A percentile compares a stretch with the other conserved stretches of the same genome.
Evolutionary conservation across 2,113 vertebrate species (phyloP).

Genomic region (Paradisaea rubra): DNA sequence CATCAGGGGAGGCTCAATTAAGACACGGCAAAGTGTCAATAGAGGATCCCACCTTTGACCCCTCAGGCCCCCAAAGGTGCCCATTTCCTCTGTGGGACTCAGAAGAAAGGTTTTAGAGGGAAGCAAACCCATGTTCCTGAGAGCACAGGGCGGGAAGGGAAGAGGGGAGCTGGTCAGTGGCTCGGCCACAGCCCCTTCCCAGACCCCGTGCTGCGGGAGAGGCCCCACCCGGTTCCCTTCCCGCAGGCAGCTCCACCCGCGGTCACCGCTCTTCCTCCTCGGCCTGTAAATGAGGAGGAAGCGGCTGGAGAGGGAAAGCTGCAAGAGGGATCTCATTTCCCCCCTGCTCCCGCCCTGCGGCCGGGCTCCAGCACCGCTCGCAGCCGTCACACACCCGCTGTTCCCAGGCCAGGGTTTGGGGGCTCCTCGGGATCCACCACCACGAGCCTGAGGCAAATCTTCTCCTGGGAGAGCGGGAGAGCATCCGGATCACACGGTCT

Average conservation of each 20-base stretch:
- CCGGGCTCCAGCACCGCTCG: not conserved
- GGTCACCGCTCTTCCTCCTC: not conserved
- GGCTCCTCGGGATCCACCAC: not conserved
- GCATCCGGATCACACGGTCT: too few relatives aligned
- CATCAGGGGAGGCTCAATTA: too few relatives aligned
- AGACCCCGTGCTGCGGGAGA: accelerated
- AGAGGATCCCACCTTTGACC: not conserved
- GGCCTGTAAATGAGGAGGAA: not conserved
- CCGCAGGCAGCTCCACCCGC: accelerated
- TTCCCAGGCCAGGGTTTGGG: not conserved
- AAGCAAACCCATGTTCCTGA: not conserved
- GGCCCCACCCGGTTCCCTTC: not conserved
- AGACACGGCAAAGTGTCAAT: too few relatives aligned
- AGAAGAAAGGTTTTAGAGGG: not conserved
- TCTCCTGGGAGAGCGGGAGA: accelerated
- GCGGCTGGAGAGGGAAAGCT: not conserved
- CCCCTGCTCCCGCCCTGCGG: not conserved
- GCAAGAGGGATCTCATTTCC: not conserved
- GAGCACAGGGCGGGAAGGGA: not conserved
- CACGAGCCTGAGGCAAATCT: accelerated
- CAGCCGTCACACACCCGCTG: accelerated
- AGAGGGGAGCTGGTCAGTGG: not conserved
- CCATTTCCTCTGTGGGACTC: not conserved
- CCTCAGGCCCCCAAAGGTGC: not conserved
- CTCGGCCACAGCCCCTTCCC: not conserved